Percentiles rank a stretch among this genome's conserved stretches.
phyloP scores from a whole-genome alignment of 1,140 invertebrate species.

The Pseudoatta argentina region DNA sequence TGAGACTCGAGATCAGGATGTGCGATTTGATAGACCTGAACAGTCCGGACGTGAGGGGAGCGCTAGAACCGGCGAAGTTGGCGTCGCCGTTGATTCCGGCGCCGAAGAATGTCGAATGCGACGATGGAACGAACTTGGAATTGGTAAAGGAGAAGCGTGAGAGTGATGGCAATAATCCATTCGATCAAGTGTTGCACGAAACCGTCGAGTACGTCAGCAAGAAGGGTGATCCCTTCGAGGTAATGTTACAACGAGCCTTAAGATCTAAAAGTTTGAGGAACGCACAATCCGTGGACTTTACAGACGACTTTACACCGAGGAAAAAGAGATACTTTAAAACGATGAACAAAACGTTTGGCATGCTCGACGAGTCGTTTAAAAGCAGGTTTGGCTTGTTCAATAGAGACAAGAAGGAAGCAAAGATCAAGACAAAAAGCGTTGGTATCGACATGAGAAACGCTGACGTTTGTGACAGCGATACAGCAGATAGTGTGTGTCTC shows the following conservation, averaged over 20 bases:
- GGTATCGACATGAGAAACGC: constrained; percentile 47
- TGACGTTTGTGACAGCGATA: constrained; percentile 34
- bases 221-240: constrained; percentile 81
- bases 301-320: constrained; percentile 63
- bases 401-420: neutral
- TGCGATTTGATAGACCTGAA: constrained; percentile 80
- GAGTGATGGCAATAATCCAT: constrained; percentile 81
- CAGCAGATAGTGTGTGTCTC: neutral
- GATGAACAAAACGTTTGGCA: constrained; percentile 75
- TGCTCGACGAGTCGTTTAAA: constrained; percentile 67
- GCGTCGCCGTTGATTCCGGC: constrained; percentile 79
- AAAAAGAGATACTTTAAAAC: constrained; percentile 58
- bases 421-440: constrained; percentile 40
- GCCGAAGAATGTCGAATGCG: constrained; percentile 52
- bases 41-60: constrained; percentile 67
- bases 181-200: constrained; percentile 78
- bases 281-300: constrained; percentile 41
- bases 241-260: constrained; percentile 76
- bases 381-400: neutral
- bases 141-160: constrained; percentile 56
- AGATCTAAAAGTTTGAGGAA: constrained; percentile 35
- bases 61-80: constrained; percentile 46
- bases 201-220: constrained; percentile 78
- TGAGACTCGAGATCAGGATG: constrained; percentile 62
- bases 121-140: neutral